Evolutionary conservation across 35 echinoderm and acorn worm genomes (phyloP), one percentile per base, ranked within the genome.

Genomic region (Apostichopus japonicus): DNA sequence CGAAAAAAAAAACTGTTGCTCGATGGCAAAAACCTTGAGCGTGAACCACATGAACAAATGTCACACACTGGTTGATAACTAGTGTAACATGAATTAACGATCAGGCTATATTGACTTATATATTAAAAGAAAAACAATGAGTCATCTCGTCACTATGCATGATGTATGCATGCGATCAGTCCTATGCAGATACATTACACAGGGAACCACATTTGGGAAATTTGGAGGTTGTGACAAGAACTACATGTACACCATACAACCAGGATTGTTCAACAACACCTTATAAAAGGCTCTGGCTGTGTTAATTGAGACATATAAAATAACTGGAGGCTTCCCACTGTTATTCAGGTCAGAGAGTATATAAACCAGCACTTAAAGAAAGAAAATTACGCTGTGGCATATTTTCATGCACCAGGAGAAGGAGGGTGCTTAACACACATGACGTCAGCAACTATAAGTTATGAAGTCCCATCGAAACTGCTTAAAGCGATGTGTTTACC

Each of bases 231-330:
- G 57, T 61, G 33, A 44, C 57, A 13, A 61, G 13, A 13, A 61
- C 7, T 61, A 61, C 8, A 8, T 61, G 8, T 13, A 61, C 57
- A 61, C 57, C 57, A 61, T 10, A 61, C 57, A 13, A 44, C 5
- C 71, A 75, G 17, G 21, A 75, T 75, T 75, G 71, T 75, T 75
- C 71, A 75, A 65, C 86, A 73, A 89, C 86, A 89, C 86, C 86
- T 89, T 89, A 89, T 89, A 89, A 89, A 89, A 89, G 86, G 86
- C 86, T 89, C 86, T 89, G 61, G 25, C 86, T 89, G 86, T 73
- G 86, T 89, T 89, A 89, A 89, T 89, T 89, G 86, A 89, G 86
- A 71, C 86, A 73, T 87, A 87, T 65, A 89, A 89, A 89, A 73
- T 89, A 73, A 21, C 62, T 51, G 15, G 56, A 89, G 56, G 33